Percentiles rank a stretch among this genome's conserved stretches.
Conservation (phyloP, 2,113 vertebrate species). For the Tonatia bakeri region DNA sequence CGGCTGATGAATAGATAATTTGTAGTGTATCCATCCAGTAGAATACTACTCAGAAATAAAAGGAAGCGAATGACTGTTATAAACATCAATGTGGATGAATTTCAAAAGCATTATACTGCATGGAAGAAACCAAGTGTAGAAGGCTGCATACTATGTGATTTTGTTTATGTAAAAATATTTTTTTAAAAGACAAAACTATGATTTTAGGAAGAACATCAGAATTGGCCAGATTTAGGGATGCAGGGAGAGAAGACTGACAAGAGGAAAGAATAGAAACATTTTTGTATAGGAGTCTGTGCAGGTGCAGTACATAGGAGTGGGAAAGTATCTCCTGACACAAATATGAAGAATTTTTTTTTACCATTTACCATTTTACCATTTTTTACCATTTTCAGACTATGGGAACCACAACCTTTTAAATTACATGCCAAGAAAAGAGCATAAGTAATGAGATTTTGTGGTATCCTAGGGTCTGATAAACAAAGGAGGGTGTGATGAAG, state of each 20-base stretch:
- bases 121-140: background rate
- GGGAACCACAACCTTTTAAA: background rate
- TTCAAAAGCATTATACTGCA: background rate
- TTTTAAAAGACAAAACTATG: background rate
- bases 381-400: background rate
- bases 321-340: background rate
- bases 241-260: background rate
- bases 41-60: background rate
- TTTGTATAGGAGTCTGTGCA: background rate
- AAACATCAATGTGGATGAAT: background rate
- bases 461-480: fast-evolving
- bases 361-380: background rate
- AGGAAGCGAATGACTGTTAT: background rate
- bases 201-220: background rate
- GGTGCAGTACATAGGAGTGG: fast-evolving
- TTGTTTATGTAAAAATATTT: background rate
- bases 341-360: background rate
- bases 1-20: background rate
- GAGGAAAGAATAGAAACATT: background rate
- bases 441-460: background rate
- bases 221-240: background rate
- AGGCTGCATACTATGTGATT: background rate
- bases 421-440: background rate
- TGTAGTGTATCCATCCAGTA: background rate
- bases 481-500: background rate